Evolutionary conservation across 2,113 vertebrate species (phyloP).

Genomic region (Gymnarchus niloticus): DNA sequence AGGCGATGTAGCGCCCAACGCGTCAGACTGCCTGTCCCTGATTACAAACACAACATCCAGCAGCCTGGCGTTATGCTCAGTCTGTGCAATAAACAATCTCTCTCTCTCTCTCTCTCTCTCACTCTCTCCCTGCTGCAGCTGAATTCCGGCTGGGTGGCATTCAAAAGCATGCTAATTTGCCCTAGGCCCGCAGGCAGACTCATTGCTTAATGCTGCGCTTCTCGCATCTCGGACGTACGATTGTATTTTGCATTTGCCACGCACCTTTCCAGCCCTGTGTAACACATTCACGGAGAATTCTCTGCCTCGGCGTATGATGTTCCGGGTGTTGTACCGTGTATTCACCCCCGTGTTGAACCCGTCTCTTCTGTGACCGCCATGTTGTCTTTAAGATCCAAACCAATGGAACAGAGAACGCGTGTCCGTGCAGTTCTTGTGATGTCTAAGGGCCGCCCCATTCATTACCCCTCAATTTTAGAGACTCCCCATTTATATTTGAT

Average conservation of each 20-base stretch:
- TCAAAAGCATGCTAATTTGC: constrained; percentile 11
- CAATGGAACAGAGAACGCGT: neutral
- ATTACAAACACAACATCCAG: constrained; percentile 34
- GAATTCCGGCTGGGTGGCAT: neutral
- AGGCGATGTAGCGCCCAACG: constrained; percentile 70
- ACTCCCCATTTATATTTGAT: neutral
- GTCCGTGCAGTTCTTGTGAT: neutral
- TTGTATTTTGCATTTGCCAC: constrained; percentile 19
- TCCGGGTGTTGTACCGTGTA: neutral
- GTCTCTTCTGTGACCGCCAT: neutral
- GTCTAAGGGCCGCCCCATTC: neutral
- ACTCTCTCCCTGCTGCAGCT: constrained; percentile 32
- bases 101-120: constrained; percentile 29
- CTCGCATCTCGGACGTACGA: neutral
- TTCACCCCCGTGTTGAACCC: neutral
- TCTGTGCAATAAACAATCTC: constrained; percentile 9
- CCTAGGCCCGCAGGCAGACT: neutral
- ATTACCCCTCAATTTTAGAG: neutral
- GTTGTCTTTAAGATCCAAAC: neutral
- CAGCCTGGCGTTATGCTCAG: neutral
- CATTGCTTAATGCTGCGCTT: neutral
- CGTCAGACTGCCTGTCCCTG: constrained; percentile 42
- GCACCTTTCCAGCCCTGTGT: neutral
- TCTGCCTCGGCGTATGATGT: neutral
- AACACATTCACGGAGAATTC: neutral